Evolutionary conservation across 1,140 invertebrate genomes (phyloP).

Genomic region (Wasmannia auropunctata): DNA sequence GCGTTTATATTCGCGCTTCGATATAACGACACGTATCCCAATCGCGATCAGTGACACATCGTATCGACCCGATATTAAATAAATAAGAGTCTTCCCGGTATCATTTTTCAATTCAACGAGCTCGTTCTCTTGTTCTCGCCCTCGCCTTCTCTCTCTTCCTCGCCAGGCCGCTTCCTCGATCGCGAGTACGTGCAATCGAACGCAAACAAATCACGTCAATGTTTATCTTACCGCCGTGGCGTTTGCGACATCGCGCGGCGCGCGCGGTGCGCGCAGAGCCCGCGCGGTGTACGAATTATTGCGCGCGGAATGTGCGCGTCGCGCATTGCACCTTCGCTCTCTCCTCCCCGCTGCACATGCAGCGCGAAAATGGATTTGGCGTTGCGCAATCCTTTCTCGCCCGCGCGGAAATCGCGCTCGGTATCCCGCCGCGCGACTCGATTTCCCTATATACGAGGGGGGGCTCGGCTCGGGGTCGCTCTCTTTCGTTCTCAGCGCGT

Average conservation of each 20-base stretch:
- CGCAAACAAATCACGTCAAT: conserved; percentile 38
- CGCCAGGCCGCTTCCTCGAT: conserved; percentile 6
- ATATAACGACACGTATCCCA: not conserved
- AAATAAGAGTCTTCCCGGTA: conserved; percentile 40
- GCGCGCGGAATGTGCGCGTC: not conserved
- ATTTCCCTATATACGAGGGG: not conserved
- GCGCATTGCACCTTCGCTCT: not conserved
- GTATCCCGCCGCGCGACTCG: conserved; percentile 4
- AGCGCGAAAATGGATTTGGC: not conserved
- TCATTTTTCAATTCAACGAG: conserved; percentile 43
- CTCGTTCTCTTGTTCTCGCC: not conserved
- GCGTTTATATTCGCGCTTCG: conserved; percentile 6
- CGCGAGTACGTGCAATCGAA: conserved; percentile 25
- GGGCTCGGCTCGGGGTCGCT: not conserved
- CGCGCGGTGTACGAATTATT: not conserved
- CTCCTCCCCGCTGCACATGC: not conserved
- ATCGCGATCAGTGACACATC: conserved; percentile 1
- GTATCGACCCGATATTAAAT: conserved; percentile 25
- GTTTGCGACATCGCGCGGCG: conserved; percentile 4
- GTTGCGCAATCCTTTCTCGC: conserved; percentile 15
- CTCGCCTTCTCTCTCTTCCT: not conserved
- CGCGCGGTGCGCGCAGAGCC: not conserved
- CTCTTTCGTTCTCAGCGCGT: not conserved
- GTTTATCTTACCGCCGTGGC: conserved; percentile 34
- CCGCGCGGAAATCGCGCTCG: conserved; percentile 41